A percentile compares a stretch with the other conserved stretches of the same genome.
Evolutionary conservation across 2,113 vertebrate genomes (phyloP).

Genomic region (Gila orcuttii): DNA sequence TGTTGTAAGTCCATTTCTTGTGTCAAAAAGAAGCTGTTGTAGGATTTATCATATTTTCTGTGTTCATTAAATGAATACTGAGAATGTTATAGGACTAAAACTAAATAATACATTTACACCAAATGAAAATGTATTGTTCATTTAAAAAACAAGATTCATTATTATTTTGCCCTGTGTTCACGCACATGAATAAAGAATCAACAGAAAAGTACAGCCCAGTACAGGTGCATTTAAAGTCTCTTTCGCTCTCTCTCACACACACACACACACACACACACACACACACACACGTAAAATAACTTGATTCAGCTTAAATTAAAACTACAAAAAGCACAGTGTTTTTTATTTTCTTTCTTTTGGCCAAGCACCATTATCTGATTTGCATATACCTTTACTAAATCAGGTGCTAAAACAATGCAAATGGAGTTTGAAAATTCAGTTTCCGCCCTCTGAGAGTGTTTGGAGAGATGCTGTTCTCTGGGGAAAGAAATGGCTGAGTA

Average conservation of each 20-base stretch:
- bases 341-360: no score
- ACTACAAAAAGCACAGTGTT: not conserved
- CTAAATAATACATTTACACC: not conserved
- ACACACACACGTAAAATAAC: not conserved
- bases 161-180: not conserved
- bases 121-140: conserved; percentile 5
- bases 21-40: not conserved
- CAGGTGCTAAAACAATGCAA: not conserved
- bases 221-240: not conserved
- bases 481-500: not conserved
- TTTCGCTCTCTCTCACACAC: not conserved
- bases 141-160: not conserved
- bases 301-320: not conserved
- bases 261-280: no score
- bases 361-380: not conserved
- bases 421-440: not conserved
- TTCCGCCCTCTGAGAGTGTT: not conserved
- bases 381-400: not conserved
- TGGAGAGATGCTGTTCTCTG: conserved; percentile 24
- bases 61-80: not conserved
- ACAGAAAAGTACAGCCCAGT: not conserved
- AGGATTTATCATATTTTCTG: not conserved
- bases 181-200: not conserved
- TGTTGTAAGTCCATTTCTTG: not conserved
- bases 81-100: not conserved